Evolutionary conservation across 2,888 invertebrate genomes (phyloP).

Genomic region (Agapostemon virescens): DNA sequence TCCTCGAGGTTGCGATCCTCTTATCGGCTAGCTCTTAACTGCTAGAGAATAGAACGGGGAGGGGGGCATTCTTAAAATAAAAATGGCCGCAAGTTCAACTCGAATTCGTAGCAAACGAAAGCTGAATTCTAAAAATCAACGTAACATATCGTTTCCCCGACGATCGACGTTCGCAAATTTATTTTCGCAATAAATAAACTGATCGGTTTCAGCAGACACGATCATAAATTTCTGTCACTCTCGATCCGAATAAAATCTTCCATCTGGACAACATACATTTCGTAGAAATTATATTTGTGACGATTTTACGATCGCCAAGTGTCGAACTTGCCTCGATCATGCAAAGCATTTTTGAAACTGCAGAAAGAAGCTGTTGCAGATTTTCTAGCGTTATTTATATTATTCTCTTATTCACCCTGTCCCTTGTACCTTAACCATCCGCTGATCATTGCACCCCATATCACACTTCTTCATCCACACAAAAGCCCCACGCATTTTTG

Average conservation of each 20-base stretch:
- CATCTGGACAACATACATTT: background rate
- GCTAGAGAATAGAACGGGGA: background rate
- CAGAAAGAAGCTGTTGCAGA: background rate
- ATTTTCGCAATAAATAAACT: background rate
- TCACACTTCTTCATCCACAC: too few species aligned
- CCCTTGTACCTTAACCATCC: too few species aligned
- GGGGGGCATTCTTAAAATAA: background rate
- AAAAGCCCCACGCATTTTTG: too few species aligned
- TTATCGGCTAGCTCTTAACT: too few species aligned
- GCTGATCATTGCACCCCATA: too few species aligned
- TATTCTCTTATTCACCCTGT: too few species aligned
- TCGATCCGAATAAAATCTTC: background rate
- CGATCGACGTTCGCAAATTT: background rate
- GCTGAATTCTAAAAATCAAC: background rate
- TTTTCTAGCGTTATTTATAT: too few species aligned
- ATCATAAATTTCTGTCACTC: background rate
- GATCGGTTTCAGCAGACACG: background rate
- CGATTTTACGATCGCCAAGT: background rate
- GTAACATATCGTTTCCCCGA: background rate
- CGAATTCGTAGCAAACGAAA: background rate
- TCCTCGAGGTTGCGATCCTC: background rate
- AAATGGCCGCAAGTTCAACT: background rate
- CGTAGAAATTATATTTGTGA: too few species aligned
- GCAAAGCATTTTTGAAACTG: background rate
- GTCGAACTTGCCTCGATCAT: background rate